phyloP scores from a whole-genome alignment of 2,113 vertebrate genomes.

The Hippocampus guttulatus region DNA sequence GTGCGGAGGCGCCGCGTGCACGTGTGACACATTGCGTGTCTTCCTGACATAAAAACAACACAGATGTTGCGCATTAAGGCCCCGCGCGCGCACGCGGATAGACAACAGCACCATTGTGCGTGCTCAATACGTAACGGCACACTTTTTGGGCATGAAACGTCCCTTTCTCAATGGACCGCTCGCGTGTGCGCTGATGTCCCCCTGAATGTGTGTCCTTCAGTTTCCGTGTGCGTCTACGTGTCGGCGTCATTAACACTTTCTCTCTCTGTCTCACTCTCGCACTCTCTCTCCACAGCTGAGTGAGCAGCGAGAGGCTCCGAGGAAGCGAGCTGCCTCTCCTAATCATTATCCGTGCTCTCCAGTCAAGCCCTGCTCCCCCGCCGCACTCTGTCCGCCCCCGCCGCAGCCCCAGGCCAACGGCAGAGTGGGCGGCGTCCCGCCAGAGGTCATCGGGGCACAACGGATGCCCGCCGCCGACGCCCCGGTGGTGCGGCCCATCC shows the following conservation, averaged over 20 bases:
- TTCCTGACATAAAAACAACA: slow-evolving; percentile 18
- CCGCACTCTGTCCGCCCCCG: slow-evolving; percentile 54
- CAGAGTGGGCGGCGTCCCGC: slow-evolving; percentile 32
- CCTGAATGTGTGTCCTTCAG: background rate
- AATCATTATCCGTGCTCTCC: slow-evolving; percentile 68
- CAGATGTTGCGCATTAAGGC: slow-evolving; percentile 14
- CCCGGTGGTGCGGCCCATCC: slow-evolving; percentile 80
- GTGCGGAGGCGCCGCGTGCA: slow-evolving; percentile 31
- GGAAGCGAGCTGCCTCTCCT: slow-evolving; percentile 63
- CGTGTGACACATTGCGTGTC: slow-evolving; percentile 10
- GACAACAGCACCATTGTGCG: slow-evolving; percentile 3
- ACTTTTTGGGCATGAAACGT: background rate
- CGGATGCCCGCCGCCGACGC: slow-evolving; percentile 50
- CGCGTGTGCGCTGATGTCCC: background rate
- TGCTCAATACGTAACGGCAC: background rate
- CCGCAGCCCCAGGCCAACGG: slow-evolving; percentile 73
- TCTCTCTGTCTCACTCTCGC: slow-evolving; percentile 20
- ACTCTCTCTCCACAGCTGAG: slow-evolving; percentile 58
- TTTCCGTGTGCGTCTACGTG: slow-evolving; percentile 58
- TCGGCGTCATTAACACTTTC: slow-evolving; percentile 64
- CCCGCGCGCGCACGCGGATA: background rate
- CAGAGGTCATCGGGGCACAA: slow-evolving; percentile 40
- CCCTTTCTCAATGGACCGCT: background rate
- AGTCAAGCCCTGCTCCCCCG: slow-evolving; percentile 64
- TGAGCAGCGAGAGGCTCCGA: slow-evolving; percentile 59